These are phyloP conservation scores for Vidua macroura DNA, from an alignment of 2,113 vertebrate species.

Conservation along the genomic window DNA sequence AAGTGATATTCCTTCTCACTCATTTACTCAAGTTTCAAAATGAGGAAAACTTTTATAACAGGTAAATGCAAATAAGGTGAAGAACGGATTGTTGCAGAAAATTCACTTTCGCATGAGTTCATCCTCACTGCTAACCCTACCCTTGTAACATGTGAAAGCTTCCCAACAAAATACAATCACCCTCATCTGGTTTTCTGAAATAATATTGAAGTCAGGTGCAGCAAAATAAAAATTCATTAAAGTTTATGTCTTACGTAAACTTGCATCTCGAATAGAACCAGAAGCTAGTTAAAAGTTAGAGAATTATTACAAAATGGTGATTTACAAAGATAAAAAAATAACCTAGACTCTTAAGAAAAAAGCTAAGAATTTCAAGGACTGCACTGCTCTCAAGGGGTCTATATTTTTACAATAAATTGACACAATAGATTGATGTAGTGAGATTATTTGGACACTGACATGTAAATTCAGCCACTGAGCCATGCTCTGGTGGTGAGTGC, in stretches of 20 bases:
- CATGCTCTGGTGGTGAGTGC: neutral
- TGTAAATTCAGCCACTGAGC: neutral
- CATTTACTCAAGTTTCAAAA: neutral
- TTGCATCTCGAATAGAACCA: neutral
- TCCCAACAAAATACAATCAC: neutral
- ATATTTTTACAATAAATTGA: neutral
- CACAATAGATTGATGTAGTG: neutral
- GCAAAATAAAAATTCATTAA: neutral
- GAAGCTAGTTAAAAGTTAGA: neutral
- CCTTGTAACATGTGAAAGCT: neutral
- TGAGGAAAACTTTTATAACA: neutral
- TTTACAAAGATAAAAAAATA: neutral
- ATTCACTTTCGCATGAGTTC: neutral
- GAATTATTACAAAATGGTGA: neutral
- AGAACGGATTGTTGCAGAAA: neutral
- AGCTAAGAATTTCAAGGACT: neutral
- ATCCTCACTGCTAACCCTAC: neutral
- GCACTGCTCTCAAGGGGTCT: neutral
- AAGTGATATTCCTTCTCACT: fast-evolving
- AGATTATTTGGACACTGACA: neutral
- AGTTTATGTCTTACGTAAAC: neutral
- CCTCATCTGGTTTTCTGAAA: neutral
- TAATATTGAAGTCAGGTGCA: neutral
- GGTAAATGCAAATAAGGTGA: neutral
- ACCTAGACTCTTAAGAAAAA: no score